Evolutionary conservation across 2,888 invertebrate genomes (phyloP).

Genomic region (Eupeodes luniger): DNA sequence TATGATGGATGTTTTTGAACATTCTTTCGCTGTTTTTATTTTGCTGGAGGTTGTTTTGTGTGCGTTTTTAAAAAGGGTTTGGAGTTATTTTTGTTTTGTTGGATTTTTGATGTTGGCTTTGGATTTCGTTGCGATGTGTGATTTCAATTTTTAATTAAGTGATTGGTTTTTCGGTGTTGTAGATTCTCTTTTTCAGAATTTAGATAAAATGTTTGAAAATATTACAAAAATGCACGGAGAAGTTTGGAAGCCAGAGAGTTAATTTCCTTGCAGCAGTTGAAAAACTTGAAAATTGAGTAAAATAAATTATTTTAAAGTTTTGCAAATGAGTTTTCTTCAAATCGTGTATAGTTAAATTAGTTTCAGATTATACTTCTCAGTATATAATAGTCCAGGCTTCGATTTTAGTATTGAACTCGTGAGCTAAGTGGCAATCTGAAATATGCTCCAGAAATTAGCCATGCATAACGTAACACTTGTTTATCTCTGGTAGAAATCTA

Average conservation of each 20-base stretch:
- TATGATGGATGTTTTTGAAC: slow-evolving; percentile 63
- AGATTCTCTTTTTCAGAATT: background rate
- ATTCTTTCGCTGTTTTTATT: slow-evolving; percentile 8
- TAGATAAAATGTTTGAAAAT: background rate
- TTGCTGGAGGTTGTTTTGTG: background rate
- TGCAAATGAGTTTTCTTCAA: no score
- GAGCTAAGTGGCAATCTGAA: no score
- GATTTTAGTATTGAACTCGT: no score
- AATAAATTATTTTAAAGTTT: no score
- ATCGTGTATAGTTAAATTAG: no score
- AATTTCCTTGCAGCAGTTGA: no score
- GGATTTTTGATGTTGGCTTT: background rate
- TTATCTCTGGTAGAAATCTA: no score
- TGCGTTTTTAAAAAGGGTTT: background rate
- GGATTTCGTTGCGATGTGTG: slow-evolving; percentile 3
- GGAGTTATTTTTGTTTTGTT: background rate
- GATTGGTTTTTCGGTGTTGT: slow-evolving; percentile 6
- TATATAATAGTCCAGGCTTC: no score
- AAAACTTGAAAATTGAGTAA: no score
- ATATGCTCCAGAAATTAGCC: no score
- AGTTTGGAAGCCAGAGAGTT: background rate
- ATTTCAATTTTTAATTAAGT: slow-evolving; percentile 32
- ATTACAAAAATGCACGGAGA: background rate
- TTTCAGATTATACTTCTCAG: no score
- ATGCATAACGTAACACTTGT: no score